A percentile compares a stretch with the other conserved stretches of the same genome.
phyloP scores from a whole-genome alignment of 2,113 vertebrate species.

The Cyanoramphus novaezelandiae region DNA sequence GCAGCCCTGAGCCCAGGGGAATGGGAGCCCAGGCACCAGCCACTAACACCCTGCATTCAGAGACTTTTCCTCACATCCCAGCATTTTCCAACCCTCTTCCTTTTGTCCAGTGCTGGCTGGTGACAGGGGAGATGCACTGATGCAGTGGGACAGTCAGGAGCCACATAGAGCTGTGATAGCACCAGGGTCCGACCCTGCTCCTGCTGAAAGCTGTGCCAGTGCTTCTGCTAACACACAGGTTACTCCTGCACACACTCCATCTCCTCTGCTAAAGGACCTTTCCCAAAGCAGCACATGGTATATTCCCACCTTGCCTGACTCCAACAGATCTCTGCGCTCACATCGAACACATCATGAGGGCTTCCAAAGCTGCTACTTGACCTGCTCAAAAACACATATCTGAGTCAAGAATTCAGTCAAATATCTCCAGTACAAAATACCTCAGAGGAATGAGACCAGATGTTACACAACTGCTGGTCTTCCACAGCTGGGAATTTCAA shows the following conservation, averaged over 20 bases:
- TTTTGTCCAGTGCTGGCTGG: background rate
- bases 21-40: background rate
- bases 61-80: background rate
- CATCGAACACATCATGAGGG: background rate
- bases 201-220: background rate
- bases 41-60: fast-evolving
- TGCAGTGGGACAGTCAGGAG: background rate
- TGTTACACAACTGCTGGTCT: background rate
- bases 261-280: background rate
- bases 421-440: background rate
- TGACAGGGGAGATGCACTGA: background rate
- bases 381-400: background rate
- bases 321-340: background rate
- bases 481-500: background rate
- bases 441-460: background rate
- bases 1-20: background rate
- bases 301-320: background rate
- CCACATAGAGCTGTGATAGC: background rate
- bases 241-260: fast-evolving
- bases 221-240: fast-evolving
- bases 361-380: background rate
- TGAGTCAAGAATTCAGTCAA: background rate
- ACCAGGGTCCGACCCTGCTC: background rate
- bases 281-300: background rate
- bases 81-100: background rate